Evolutionary conservation across 2,888 invertebrate species (phyloP).

Genomic region (Acronicta psi): DNA sequence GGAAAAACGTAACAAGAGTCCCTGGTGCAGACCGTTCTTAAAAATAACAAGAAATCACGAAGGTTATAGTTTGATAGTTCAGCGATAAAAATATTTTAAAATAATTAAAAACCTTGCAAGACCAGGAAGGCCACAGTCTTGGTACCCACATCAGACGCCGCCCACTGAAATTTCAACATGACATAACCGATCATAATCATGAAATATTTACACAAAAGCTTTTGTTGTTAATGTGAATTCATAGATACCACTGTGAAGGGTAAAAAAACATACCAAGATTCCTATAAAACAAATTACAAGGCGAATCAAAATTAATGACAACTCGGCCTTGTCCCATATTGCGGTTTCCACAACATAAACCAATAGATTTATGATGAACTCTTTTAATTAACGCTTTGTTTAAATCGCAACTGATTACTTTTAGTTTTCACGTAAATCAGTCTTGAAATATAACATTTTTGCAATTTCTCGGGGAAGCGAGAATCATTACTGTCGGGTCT

Average conservation of each 20-base stretch:
- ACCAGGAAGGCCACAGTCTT: slow-evolving; percentile 32
- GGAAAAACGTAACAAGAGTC: slow-evolving; percentile 28
- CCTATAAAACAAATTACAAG: slow-evolving; percentile 67
- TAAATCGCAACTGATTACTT: slow-evolving; percentile 36
- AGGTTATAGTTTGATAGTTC: slow-evolving; percentile 37
- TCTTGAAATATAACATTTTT: slow-evolving; percentile 28
- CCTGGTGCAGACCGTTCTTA: slow-evolving; percentile 6
- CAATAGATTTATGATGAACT: slow-evolving; percentile 54
- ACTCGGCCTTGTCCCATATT: slow-evolving; percentile 69
- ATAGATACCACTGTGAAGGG: slow-evolving; percentile 36
- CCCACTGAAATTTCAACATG: slow-evolving; percentile 36
- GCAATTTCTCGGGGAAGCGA: slow-evolving; percentile 15
- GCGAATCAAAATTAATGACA: slow-evolving; percentile 67
- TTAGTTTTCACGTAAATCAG: slow-evolving; percentile 34
- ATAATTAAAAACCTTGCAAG: slow-evolving; percentile 36
- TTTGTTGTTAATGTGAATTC: slow-evolving; percentile 29
- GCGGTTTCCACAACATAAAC: slow-evolving; percentile 42
- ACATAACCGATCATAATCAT: slow-evolving; percentile 43
- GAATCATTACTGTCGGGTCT: too few relatives aligned
- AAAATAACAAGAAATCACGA: slow-evolving; percentile 30
- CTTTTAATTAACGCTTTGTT: slow-evolving; percentile 50
- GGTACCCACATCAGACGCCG: slow-evolving; percentile 32
- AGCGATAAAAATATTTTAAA: slow-evolving; percentile 37
- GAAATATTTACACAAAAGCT: slow-evolving; percentile 40
- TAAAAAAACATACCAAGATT: slow-evolving; percentile 43